phyloP scores from a whole-genome alignment of 2,888 invertebrate genomes.

The Fabriciana adippe region DNA sequence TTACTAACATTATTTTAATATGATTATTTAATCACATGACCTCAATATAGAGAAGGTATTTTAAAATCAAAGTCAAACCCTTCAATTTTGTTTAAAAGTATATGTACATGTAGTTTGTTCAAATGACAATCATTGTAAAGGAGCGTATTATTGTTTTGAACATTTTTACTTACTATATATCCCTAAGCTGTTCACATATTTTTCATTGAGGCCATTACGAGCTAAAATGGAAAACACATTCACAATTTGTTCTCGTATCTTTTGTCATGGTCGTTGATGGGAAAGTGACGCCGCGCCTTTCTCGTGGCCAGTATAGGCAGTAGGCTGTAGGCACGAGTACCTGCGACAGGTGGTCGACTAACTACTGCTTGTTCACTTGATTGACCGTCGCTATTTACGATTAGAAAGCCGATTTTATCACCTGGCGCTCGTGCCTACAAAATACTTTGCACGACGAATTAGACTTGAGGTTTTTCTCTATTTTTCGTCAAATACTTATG shows the following conservation, averaged over 20 bases:
- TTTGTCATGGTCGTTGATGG: not conserved
- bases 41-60: too few relatives aligned
- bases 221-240: too few relatives aligned
- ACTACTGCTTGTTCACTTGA: constrained; percentile 11
- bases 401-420: constrained; percentile 20
- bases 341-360: constrained; percentile 21
- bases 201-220: too few relatives aligned
- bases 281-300: constrained; percentile 11
- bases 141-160: too few relatives aligned
- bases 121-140: too few relatives aligned
- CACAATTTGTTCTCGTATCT: not conserved
- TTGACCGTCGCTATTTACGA: constrained; percentile 7
- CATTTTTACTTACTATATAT: not conserved
- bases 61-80: too few relatives aligned
- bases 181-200: not conserved
- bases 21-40: too few relatives aligned
- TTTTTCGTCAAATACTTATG: too few relatives aligned
- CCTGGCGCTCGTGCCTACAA: not conserved
- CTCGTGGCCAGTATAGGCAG: not conserved
- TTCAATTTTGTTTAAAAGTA: too few relatives aligned
- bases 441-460: not conserved
- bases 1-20: too few relatives aligned
- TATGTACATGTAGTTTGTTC: too few relatives aligned
- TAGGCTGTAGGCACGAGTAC: not conserved
- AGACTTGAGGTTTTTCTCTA: too few relatives aligned